Percentiles rank a stretch among this genome's conserved stretches.
Evolutionary conservation across 2,888 invertebrate genomes (phyloP).

Genomic region (Euzetes globulus): DNA sequence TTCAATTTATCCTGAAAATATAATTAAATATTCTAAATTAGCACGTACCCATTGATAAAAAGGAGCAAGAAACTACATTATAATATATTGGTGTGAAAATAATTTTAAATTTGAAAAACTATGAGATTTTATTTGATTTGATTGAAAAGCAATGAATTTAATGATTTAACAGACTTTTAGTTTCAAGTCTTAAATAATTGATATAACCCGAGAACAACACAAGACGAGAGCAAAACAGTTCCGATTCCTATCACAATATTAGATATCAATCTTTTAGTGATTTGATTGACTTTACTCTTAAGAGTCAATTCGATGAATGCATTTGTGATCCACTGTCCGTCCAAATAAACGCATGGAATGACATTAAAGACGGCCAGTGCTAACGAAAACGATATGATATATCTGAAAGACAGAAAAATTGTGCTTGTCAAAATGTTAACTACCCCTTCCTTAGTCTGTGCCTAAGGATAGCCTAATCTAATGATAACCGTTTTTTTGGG

Average conservation of each 20-base stretch:
- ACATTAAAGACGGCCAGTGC: slow-evolving; percentile 84
- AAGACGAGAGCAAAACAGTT: slow-evolving; percentile 5
- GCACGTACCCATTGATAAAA: too few species aligned
- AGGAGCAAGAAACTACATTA: too few species aligned
- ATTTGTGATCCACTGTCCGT: slow-evolving; percentile 79
- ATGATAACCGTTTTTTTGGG: too few species aligned
- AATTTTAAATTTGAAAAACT: too few species aligned
- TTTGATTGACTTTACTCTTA: neutral
- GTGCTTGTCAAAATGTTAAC: too few species aligned
- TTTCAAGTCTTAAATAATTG: slow-evolving; percentile 11
- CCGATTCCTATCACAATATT: neutral
- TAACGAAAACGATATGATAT: slow-evolving; percentile 62
- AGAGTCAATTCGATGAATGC: slow-evolving; percentile 46
- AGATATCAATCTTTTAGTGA: neutral
- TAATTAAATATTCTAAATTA: too few species aligned
- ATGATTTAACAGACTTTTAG: neutral
- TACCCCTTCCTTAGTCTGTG: too few species aligned
- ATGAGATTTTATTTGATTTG: too few species aligned
- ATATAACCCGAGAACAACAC: slow-evolving; percentile 14
- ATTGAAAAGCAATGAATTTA: neutral
- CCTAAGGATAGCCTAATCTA: too few species aligned
- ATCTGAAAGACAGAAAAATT: too few species aligned
- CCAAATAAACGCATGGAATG: slow-evolving; percentile 84
- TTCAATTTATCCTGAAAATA: too few species aligned
- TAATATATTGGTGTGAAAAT: too few species aligned